Conservation (phyloP, 2,797 vertebrate species). For the Synanceia verrucosa region DNA sequence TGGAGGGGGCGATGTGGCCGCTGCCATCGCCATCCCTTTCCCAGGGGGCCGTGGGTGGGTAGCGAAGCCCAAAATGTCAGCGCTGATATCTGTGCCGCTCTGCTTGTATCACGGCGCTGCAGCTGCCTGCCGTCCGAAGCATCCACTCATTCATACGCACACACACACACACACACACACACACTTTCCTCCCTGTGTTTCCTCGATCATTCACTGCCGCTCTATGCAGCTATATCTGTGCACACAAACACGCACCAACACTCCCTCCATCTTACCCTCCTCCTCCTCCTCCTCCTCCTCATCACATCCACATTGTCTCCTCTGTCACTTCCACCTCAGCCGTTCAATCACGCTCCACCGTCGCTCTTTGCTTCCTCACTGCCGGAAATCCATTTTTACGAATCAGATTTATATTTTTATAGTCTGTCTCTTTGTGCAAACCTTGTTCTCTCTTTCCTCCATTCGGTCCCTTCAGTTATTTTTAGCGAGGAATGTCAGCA, state of each 20-base stretch:
- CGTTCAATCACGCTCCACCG: constrained; percentile 30
- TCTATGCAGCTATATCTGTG: constrained; percentile 18
- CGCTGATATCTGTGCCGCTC: constrained; percentile 77
- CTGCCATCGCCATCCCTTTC: constrained; percentile 79
- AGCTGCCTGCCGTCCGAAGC: constrained; percentile 73
- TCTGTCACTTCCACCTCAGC: constrained; percentile 42
- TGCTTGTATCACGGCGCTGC: constrained; percentile 79
- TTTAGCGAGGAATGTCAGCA: constrained; percentile 25
- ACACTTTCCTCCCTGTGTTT: constrained; percentile 23
- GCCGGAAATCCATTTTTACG: constrained; percentile 26
- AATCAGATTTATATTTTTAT: constrained; percentile 15
- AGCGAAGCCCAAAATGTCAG: constrained; percentile 89
- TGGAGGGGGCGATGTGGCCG: constrained; percentile 71
- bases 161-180: not conserved
- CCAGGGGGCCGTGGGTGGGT: constrained; percentile 78
- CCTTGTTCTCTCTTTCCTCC: constrained; percentile 10
- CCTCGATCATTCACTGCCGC: constrained; percentile 35
- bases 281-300: constrained; percentile 25
- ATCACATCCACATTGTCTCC: constrained; percentile 33
- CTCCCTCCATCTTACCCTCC: constrained; percentile 31
- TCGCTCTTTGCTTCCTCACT: constrained; percentile 10
- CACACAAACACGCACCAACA: not conserved
- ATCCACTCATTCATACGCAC: constrained; percentile 69
- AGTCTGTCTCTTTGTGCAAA: constrained; percentile 13
- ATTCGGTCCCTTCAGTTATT: too few species aligned